Conservation (phyloP, 2,888 invertebrate genomes). For the Barypeithes pellucidus region DNA sequence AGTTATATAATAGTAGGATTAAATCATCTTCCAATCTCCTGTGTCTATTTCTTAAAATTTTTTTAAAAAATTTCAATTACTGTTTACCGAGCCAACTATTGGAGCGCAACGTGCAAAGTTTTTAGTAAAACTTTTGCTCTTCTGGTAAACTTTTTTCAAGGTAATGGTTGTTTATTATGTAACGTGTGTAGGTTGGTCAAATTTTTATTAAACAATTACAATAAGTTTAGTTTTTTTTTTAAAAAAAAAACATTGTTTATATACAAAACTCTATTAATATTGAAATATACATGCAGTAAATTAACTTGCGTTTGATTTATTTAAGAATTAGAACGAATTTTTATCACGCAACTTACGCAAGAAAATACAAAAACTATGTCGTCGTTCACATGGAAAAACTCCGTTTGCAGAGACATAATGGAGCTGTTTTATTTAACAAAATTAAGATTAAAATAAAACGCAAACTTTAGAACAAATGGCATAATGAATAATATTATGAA, state of each 20-base stretch:
- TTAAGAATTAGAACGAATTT: too few relatives aligned
- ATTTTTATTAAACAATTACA: background rate
- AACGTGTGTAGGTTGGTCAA: background rate
- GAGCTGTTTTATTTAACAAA: too few relatives aligned
- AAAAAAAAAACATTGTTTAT: background rate
- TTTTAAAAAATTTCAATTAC: conserved; percentile 13
- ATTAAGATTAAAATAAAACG: too few relatives aligned
- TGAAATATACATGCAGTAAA: too few relatives aligned
- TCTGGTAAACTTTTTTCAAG: conserved; percentile 21
- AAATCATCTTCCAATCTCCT: background rate
- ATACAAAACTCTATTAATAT: too few relatives aligned
- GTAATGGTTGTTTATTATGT: conserved; percentile 10
- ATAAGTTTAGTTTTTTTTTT: background rate
- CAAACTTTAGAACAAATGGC: too few relatives aligned
- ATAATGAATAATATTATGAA: too few relatives aligned
- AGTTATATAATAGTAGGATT: conserved; percentile 18
- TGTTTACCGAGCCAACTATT: background rate
- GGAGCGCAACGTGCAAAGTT: conserved; percentile 9
- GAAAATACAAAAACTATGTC: too few relatives aligned
- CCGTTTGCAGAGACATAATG: too few relatives aligned
- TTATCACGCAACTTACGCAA: too few relatives aligned
- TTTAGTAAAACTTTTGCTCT: conserved; percentile 21
- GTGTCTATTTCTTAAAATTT: background rate
- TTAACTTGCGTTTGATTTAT: too few relatives aligned
- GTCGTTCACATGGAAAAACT: too few relatives aligned